phyloP scores from a whole-genome alignment of 2,113 vertebrate species.

The Rattus rattus region DNA sequence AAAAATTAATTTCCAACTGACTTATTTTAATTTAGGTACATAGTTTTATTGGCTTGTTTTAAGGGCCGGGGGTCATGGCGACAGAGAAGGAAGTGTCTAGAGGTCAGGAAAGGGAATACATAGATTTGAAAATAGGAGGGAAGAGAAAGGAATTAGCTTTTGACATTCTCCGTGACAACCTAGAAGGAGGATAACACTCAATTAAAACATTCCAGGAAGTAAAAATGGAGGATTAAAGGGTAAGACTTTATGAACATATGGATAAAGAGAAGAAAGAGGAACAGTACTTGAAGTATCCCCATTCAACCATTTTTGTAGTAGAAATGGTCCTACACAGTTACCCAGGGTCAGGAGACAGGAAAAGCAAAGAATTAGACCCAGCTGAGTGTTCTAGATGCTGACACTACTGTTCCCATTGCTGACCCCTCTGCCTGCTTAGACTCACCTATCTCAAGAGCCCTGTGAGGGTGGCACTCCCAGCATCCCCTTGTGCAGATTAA shows the following conservation, averaged over 20 bases:
- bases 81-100: background rate
- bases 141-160: background rate
- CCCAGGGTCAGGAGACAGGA: background rate
- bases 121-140: background rate
- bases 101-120: background rate
- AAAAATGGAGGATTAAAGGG: background rate
- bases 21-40: background rate
- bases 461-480: background rate
- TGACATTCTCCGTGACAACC: background rate
- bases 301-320: background rate
- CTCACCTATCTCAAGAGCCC: background rate
- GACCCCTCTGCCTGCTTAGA: background rate
- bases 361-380: background rate
- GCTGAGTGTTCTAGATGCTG: too few species aligned
- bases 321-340: background rate
- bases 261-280: background rate
- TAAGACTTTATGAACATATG: background rate
- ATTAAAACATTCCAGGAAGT: background rate
- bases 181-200: background rate
- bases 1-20: background rate
- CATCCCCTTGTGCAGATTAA: background rate
- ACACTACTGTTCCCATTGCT: too few species aligned
- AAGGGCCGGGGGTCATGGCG: too few species aligned
- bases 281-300: background rate
- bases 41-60: background rate